Base-by-base conservation (phyloP, 2,797 vertebrate genomes). In the Oreortyx pictus region DNA sequence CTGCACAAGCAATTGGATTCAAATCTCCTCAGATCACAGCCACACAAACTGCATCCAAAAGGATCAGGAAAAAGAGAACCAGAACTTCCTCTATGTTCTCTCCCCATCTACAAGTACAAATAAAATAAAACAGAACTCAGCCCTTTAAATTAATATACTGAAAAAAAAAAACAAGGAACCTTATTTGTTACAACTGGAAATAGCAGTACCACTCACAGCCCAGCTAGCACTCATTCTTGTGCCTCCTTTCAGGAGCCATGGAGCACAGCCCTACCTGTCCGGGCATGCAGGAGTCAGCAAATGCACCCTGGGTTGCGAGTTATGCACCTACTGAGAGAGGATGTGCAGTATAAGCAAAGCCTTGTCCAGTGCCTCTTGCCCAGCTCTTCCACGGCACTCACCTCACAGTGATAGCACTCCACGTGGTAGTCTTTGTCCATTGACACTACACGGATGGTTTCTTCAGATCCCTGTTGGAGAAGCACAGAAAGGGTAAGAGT, bases 381-480 rank as follows among this genome's bases (percentile, higher is more conserved):
- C 29, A 54, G 52, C 52, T 54, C 52, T 29, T 54, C 29, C 16
- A 16, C 17, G 17, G 2, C 22, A 16, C 94, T 95, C 96, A 99
- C 99, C 98, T 99, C 99, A 47, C 99, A 99, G 98, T 99, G 99
- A 90, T 99, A 99, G 88, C 99, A 99, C 77, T 99, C 99, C 97
- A 99, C 99, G 0, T 99, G 99, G 97, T 99, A 99, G 96, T 99
- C 99, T 95, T 98, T 99, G 97, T 99, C 99, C 99, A 99, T 99
- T 13, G 99, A 99, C 77, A 99, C 99, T 49, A 99, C 99, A 24
- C 99, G 98, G 85, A 99, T 99, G 79, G 99, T 99, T 95, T 99
- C 99, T 96, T 99, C 99, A 0, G 99, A 99, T 90, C 99, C 99
- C 99, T 99, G 96, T 11, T 19, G 79, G 54, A 64, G 31, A 57